A percentile compares a stretch with the other conserved stretches of the same genome.
Evolutionary conservation across 2,113 vertebrate species (phyloP).

Genomic region (Spilogale gracilis): DNA sequence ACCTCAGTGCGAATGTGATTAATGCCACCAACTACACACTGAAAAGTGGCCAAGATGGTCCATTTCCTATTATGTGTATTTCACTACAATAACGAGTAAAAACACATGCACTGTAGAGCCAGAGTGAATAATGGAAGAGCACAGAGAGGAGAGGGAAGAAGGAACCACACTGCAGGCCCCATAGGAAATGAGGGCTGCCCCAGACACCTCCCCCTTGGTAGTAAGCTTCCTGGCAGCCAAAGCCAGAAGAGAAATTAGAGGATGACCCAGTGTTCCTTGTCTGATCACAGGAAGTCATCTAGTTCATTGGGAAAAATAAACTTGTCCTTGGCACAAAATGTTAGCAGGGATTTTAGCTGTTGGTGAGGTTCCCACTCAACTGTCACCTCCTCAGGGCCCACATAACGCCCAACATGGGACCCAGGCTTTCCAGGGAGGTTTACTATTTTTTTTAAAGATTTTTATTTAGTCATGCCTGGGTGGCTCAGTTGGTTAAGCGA

Average conservation of each 20-base stretch:
- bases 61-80: neutral
- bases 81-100: neutral
- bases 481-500: no score
- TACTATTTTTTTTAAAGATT: no score
- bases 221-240: conserved; percentile 53
- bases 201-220: neutral
- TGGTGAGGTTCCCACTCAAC: neutral
- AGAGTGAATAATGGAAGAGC: neutral
- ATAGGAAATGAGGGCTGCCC: neutral
- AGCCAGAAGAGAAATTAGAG: conserved; percentile 66
- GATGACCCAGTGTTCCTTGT: neutral
- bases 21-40: neutral
- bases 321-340: conserved; percentile 49
- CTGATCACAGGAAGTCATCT: conserved; percentile 74
- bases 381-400: neutral
- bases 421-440: neutral
- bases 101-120: neutral
- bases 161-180: accelerated
- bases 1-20: neutral
- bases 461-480: no score
- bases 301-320: conserved; percentile 62
- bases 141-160: neutral
- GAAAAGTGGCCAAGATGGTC: neutral
- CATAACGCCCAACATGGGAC: neutral
- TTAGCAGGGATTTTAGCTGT: neutral